Evolutionary conservation across 2,113 vertebrate genomes (phyloP).

Genomic region (Anarhynchus alexandrinus): DNA sequence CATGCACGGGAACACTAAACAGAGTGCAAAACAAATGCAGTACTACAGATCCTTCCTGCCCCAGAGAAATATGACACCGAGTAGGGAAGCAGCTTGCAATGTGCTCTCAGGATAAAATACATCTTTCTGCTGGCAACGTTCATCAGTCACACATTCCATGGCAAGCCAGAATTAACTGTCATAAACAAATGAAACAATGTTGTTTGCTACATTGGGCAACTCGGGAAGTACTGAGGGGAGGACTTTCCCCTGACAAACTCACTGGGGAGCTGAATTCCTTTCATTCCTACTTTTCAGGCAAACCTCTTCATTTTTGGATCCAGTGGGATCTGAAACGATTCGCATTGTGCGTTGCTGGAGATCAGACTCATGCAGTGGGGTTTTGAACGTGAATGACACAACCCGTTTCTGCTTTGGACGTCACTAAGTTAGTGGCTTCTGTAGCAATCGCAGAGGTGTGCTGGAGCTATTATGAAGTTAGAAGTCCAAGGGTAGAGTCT

Average conservation of each 20-base stretch:
- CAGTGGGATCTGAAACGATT: background rate
- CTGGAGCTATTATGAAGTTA: accelerated
- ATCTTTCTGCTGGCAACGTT: background rate
- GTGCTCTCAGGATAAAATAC: background rate
- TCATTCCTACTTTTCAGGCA: background rate
- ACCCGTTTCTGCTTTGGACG: background rate
- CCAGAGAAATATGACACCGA: background rate
- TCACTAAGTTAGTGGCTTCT: background rate
- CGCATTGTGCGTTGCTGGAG: background rate
- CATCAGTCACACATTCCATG: background rate
- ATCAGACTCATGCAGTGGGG: background rate
- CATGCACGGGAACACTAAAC: background rate
- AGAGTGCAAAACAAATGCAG: background rate
- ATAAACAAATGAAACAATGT: background rate
- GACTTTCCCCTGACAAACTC: background rate
- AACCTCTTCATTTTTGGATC: background rate
- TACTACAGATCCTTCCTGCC: background rate
- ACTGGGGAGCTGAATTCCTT: background rate
- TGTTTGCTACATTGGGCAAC: background rate
- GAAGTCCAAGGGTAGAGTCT: background rate
- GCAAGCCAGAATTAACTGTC: background rate
- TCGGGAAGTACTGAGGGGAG: background rate
- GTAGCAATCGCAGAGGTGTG: background rate
- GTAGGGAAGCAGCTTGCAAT: background rate
- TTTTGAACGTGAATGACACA: background rate